Evolutionary conservation across 2,113 vertebrate genomes (phyloP).

Genomic region (Brienomyrus longianalis): DNA sequence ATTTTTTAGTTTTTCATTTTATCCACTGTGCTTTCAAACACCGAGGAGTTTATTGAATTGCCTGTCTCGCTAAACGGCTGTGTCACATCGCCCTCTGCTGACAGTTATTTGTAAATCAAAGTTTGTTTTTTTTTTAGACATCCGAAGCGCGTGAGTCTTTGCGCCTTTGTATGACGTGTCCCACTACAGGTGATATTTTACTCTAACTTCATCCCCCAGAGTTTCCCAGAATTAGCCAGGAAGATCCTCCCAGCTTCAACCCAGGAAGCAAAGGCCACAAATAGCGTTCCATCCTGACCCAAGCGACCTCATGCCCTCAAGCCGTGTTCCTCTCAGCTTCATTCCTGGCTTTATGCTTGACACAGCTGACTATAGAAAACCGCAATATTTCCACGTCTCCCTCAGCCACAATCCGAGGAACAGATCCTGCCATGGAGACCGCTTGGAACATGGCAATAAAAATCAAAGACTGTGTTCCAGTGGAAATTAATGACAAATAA

Average conservation of each 20-base stretch:
- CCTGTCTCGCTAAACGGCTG: background rate
- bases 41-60: background rate
- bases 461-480: background rate
- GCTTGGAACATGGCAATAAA: background rate
- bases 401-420: background rate
- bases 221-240: background rate
- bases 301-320: background rate
- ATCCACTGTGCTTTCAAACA: background rate
- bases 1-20: background rate
- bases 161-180: background rate
- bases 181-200: background rate
- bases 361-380: background rate
- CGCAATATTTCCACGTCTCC: background rate
- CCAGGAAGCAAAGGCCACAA: background rate
- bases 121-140: background rate
- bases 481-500: background rate
- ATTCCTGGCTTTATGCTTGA: background rate
- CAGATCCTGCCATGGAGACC: background rate
- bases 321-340: background rate
- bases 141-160: background rate
- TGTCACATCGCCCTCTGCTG: slow-evolving; percentile 51
- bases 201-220: background rate
- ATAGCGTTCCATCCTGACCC: background rate
- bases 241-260: background rate
- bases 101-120: background rate